Base-by-base conservation (phyloP, 2,113 vertebrate species). In the Corvus moneduloides region DNA sequence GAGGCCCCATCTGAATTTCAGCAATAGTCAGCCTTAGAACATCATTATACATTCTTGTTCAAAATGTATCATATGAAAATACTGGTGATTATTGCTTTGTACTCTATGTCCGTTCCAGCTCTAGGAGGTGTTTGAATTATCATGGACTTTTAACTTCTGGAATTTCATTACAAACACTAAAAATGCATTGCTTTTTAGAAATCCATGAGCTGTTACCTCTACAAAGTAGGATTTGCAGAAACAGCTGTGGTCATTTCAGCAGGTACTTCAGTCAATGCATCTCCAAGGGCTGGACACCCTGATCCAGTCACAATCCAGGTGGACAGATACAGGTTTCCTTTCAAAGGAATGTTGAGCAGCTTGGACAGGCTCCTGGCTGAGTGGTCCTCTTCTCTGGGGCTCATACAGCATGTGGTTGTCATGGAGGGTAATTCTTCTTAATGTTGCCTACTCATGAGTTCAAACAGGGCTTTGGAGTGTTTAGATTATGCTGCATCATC, bases 221-320 rank as follows among this genome's bases (percentile, higher is more conserved):
- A 11, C 32, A 30, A 90, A 85, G 11, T 76, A 30, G 16, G 20
- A 24, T 72, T 68, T 63, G 35, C 30, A 79, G 11, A 35, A 79
- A 71, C 27, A 39, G 10, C 7, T 75, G 15, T 46, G 16, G 21
- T 62, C 12, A 11, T 78, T 85, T 79, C 35, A 82, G 26, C 48
- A 75, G 23, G 37, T 64, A 0, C 24, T 56, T 88, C 16, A 58
- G 23, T 49, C 22, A 6, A 8, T 54, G 23, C 32, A 13, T 26
- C 28, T 79, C 62, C 44, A 33, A 84, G 61, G 35, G 28, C 76
- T 69, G 54, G 26, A 39, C 52, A 58, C 11, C 9, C 32, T 24
- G 5, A 21, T 52, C 11, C 32, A n/a, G 49, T 68, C 13, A 2
- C 0, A 2, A 1, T 48, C 37, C 41, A n/a, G 7, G 12, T 56